Conservation (phyloP, 2,113 vertebrate genomes). For the Urocolius indicus region DNA sequence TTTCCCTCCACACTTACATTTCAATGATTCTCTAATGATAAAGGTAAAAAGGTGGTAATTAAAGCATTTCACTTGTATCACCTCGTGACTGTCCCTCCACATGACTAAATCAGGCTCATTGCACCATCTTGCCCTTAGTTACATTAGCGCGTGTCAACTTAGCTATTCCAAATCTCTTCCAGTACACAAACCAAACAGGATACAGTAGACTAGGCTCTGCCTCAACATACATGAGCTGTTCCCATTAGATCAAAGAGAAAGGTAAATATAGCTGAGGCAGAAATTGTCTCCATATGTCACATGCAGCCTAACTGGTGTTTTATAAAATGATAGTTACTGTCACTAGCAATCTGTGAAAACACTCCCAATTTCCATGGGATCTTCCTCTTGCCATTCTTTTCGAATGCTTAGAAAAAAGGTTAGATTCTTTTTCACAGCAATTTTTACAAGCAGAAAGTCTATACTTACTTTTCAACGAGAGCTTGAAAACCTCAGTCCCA, state of each 20-base stretch:
- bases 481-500: background rate
- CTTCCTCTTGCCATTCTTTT: background rate
- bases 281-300: constrained; percentile 55
- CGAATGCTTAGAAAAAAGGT: background rate
- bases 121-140: background rate
- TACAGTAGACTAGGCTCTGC: background rate
- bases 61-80: constrained; percentile 23
- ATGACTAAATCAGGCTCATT: background rate
- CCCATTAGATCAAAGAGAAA: constrained; percentile 45
- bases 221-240: background rate
- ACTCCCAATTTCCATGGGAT: background rate
- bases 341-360: constrained; percentile 47
- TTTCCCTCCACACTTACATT: constrained; percentile 42
- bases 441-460: background rate
- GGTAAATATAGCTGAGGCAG: constrained; percentile 46
- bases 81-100: background rate
- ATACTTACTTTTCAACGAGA: background rate
- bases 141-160: background rate
- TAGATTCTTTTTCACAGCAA: background rate
- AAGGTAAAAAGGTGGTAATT: constrained; percentile 28
- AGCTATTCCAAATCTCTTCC: background rate
- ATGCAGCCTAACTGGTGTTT: constrained; percentile 16
- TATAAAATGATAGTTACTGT: constrained; percentile 22
- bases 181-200: background rate
- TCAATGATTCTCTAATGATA: constrained; percentile 41